Evolutionary conservation across 2,888 invertebrate species (phyloP).

Genomic region (Sminthurinus aureus): DNA sequence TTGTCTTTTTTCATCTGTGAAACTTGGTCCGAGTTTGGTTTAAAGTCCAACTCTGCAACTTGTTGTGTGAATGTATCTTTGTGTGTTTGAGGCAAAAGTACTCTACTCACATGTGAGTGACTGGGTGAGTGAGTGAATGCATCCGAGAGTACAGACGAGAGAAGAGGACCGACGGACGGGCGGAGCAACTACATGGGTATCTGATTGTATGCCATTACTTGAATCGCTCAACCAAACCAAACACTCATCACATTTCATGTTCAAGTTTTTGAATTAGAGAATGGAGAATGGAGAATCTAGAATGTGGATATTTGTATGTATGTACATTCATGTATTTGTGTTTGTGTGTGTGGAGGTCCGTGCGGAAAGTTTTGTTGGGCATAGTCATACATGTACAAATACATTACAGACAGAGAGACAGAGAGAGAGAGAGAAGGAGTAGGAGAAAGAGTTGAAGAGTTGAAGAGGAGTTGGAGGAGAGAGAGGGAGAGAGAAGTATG

Average conservation of each 20-base stretch:
- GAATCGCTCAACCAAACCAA: not conserved
- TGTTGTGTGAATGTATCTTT: not conserved
- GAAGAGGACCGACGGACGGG: not conserved
- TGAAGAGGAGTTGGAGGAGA: not conserved
- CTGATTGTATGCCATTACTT: slow-evolving; percentile 1
- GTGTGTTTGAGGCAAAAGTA: not conserved
- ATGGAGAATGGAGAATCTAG: too few species aligned
- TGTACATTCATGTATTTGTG: not conserved
- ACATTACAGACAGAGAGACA: not conserved
- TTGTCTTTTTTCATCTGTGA: not conserved
- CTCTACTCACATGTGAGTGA: too few species aligned
- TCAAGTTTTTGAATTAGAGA: not conserved
- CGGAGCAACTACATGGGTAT: not conserved
- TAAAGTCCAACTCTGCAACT: not conserved
- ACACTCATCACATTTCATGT: slow-evolving; percentile 1
- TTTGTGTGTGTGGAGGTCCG: not conserved
- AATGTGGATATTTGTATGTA: not conserved
- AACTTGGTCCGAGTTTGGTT: not conserved
- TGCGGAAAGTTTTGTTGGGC: not conserved
- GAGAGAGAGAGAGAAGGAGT: not conserved
- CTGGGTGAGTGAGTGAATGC: too few species aligned
- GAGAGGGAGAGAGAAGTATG: not conserved
- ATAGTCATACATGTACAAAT: not conserved
- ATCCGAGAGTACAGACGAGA: too few species aligned
- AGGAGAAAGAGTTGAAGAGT: not conserved